Base-by-base conservation (phyloP, 2,113 vertebrate species). In the Campylorhamphus procurvoides region DNA sequence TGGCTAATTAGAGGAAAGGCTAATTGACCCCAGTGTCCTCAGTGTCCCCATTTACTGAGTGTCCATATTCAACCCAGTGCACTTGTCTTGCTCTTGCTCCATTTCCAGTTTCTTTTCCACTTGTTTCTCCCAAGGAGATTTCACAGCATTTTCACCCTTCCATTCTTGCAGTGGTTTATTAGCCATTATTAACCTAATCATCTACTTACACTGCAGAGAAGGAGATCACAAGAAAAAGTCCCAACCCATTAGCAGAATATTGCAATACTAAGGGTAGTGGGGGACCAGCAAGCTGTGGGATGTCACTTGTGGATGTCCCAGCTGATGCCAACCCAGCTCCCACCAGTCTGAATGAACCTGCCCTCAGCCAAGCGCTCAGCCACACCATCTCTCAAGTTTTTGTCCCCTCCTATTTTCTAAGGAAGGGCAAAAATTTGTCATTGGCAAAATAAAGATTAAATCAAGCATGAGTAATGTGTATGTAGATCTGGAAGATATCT, bases 31-130 rank as follows among this genome's bases (percentile, higher is more conserved):
- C 18, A 16, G 28, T 71, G 96, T 89, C 91, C 95, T 96, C 95
- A 92, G 90, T 96, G 97, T 97, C 97, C 81, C 94, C 63, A 31
- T 71, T 95, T 97, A 55, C 90, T 95, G 89, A 47, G 90, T 2
- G 24, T 47, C 28, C 20, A 35, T 56, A 40, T 90, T 92, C 80
- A 68, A 80, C 84, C 76, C 86, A 60, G 59, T 27, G 31, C 76
- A 55, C 73, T 73, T 37, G 40, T 64, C 78, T 46, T 97, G 87
- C 29, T 91, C 95, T 74, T 77, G 67, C 42, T 90, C 75, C 90
- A 33, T 96, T 97, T 92, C n/a, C n/a, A n/a, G n/a, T n/a, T n/a
- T n/a, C n/a, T n/a, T n/a, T n/a, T n/a, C n/a, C n/a, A n/a, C n/a
- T n/a, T n/a, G n/a, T 89, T 96, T 91, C 40, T 86, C 91, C 76